Evolutionary conservation across 2,797 vertebrate genomes (phyloP).

Genomic region (Morelia viridis): DNA sequence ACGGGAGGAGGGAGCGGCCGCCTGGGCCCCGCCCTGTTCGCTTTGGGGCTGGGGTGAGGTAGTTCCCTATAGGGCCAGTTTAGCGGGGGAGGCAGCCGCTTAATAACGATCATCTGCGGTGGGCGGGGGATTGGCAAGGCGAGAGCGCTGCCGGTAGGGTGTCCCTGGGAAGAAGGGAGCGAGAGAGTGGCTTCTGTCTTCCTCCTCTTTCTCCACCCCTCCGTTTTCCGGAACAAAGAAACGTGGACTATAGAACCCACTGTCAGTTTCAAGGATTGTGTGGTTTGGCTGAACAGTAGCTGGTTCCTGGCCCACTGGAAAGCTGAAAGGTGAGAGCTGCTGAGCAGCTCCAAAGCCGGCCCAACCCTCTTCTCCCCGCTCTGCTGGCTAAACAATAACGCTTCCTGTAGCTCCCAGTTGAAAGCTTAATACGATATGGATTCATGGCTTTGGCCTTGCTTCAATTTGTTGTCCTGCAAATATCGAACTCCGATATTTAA

Average conservation of each 20-base stretch:
- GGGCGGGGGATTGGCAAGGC: background rate
- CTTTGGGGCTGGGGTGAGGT: background rate
- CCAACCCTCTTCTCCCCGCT: background rate
- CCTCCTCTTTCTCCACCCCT: slow-evolving; percentile 2
- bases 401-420: background rate
- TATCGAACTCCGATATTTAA: background rate
- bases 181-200: background rate
- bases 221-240: slow-evolving; percentile 12
- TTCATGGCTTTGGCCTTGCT: background rate
- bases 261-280: no score
- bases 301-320: background rate
- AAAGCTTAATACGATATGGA: background rate
- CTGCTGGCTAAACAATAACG: slow-evolving; percentile 10
- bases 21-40: background rate
- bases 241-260: background rate
- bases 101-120: background rate
- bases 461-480: background rate
- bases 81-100: background rate
- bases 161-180: background rate
- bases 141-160: no score
- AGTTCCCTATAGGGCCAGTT: background rate
- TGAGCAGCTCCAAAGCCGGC: background rate
- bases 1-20: background rate
- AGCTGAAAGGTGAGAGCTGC: background rate
- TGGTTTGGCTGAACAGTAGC: background rate